These are phyloP conservation scores for Idaea aversata DNA, from an alignment of 2,888 invertebrate genomes.

Conservation along the genomic window DNA sequence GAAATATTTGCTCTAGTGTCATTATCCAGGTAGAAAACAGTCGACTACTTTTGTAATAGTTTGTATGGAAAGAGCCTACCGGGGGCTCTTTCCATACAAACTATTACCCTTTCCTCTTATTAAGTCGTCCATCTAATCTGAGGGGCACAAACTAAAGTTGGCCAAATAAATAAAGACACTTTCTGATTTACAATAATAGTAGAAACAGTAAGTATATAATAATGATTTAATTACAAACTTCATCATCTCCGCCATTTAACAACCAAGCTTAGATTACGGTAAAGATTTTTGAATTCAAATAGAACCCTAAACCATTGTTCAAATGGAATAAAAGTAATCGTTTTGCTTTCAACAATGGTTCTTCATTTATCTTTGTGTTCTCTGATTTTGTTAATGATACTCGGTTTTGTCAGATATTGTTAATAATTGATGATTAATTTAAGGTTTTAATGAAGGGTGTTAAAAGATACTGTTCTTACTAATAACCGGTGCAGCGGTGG, in stretches of 20 bases:
- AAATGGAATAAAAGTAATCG: conserved; percentile 30
- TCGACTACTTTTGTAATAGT: no score
- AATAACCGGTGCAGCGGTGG: no score
- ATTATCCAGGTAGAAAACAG: no score
- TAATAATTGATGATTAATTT: not conserved
- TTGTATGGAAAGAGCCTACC: no score
- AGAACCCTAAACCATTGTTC: conserved; percentile 25
- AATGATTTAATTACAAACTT: not conserved
- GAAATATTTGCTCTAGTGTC: no score
- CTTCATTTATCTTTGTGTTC: conserved; percentile 20
- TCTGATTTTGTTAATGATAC: conserved; percentile 19
- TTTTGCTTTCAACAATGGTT: conserved; percentile 21
- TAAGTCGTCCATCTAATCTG: no score
- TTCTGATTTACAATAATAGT: no score
- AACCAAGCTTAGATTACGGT: conserved; percentile 23
- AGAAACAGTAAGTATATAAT: no score
- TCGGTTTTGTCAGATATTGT: conserved; percentile 7
- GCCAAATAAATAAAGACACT: no score
- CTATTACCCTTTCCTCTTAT: no score
- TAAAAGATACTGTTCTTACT: not conserved
- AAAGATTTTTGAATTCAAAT: conserved; percentile 28
- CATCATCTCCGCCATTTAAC: conserved; percentile 13
- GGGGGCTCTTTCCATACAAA: no score
- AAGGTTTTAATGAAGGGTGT: not conserved
- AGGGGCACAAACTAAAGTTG: no score